A percentile compares a stretch with the other conserved stretches of the same genome.
Conservation (phyloP, 2,888 invertebrate genomes). For the Trypoxylon attenuatum region DNA sequence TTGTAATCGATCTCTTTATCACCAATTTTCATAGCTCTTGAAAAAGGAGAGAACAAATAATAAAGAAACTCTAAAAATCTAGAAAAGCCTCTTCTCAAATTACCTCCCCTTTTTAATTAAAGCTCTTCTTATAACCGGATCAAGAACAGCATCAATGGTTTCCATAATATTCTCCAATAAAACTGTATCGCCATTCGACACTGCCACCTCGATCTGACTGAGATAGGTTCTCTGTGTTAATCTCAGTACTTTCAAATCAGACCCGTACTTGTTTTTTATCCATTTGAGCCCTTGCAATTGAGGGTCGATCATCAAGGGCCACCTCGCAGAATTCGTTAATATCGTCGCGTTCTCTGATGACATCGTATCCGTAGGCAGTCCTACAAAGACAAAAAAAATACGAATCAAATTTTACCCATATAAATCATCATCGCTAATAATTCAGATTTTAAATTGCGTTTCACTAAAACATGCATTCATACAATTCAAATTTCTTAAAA, state of each 20-base stretch:
- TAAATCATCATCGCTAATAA: no score
- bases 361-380: slow-evolving; percentile 93
- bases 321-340: slow-evolving; percentile 89
- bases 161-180: slow-evolving; percentile 94
- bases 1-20: slow-evolving; percentile 95
- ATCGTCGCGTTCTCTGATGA: slow-evolving; percentile 96
- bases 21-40: slow-evolving; percentile 85
- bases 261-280: slow-evolving; percentile 93
- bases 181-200: slow-evolving; percentile 84
- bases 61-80: background rate
- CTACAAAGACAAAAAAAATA: no score
- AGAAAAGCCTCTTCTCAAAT: background rate
- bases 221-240: slow-evolving; percentile 89
- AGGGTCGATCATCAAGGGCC: slow-evolving; percentile 97
- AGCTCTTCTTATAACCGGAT: slow-evolving; percentile 90
- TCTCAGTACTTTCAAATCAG: slow-evolving; percentile 83
- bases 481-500: no score
- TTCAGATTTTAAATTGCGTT: no score
- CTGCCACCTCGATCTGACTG: slow-evolving; percentile 86
- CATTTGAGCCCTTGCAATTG: slow-evolving; percentile 95
- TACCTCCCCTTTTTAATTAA: slow-evolving; percentile 90
- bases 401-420: no score
- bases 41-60: background rate
- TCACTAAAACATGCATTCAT: no score
- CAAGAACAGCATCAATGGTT: slow-evolving; percentile 91